Percentiles rank a stretch among this genome's conserved stretches.
These are phyloP conservation scores for Odontothrips loti DNA, from an alignment of 2,888 invertebrate genomes.

Conservation along the genomic window DNA sequence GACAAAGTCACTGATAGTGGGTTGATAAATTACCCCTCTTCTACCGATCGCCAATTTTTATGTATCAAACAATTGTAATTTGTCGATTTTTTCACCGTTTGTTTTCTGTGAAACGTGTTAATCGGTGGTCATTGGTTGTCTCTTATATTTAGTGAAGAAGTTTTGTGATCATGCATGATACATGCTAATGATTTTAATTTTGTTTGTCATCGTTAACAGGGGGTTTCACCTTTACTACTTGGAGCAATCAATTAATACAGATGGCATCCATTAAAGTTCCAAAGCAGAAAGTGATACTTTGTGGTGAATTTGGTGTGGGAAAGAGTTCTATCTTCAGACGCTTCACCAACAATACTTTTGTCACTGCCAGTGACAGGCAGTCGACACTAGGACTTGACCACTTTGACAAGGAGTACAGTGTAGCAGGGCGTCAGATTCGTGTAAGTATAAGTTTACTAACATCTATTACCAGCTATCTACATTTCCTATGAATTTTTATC, in stretches of 20 bases:
- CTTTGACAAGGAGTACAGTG: conserved; percentile 72
- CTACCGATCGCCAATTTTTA: too few species aligned
- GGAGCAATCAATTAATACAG: too few species aligned
- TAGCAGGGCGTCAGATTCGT: conserved; percentile 72
- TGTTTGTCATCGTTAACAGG: too few species aligned
- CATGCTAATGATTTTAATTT: too few species aligned
- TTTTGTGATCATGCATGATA: neutral
- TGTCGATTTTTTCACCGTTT: too few species aligned
- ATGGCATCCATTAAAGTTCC: conserved; percentile 82
- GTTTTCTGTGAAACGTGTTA: too few species aligned
- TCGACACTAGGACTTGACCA: conserved; percentile 91
- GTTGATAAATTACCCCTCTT: too few species aligned
- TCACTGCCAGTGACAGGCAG: conserved; percentile 74
- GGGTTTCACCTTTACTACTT: too few species aligned
- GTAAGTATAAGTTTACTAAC: conserved; percentile 50
- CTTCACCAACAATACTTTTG: conserved; percentile 83
- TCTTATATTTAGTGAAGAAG: neutral
- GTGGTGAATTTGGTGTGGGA: conserved; percentile 94
- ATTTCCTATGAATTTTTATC: conserved; percentile 19
- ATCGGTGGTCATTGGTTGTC: too few species aligned
- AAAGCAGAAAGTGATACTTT: conserved; percentile 86
- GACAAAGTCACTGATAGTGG: too few species aligned
- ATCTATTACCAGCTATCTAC: conserved; percentile 32
- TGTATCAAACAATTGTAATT: too few species aligned
- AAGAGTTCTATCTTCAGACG: conserved; percentile 90